A percentile compares a stretch with the other conserved stretches of the same genome.
Conservation (phyloP, 1,140 invertebrate genomes). For the Pseudomyrmex flavicornis region DNA sequence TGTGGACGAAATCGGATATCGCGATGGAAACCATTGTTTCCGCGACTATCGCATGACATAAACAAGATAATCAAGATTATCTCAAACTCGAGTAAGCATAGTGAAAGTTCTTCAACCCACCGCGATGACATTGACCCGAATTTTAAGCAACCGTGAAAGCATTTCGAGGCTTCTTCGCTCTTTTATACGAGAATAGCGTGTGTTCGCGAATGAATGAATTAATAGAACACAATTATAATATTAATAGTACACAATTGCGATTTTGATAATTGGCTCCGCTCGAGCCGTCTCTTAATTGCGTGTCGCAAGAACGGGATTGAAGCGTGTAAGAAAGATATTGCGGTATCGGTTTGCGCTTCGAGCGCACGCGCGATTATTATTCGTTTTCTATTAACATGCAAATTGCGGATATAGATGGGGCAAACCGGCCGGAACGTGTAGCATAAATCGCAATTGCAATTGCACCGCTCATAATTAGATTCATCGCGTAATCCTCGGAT, state of each 20-base stretch:
- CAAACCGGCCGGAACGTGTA: slow-evolving; percentile 8
- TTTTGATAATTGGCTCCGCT: neutral
- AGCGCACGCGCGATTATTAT: slow-evolving; percentile 48
- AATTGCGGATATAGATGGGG: slow-evolving; percentile 15
- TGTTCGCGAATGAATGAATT: neutral
- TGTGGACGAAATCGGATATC: neutral
- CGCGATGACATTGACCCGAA: slow-evolving; percentile 58
- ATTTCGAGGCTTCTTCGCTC: neutral
- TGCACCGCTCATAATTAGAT: slow-evolving; percentile 52
- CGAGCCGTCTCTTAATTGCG: neutral
- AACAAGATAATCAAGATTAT: slow-evolving; percentile 48
- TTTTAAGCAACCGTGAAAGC: slow-evolving; percentile 61
- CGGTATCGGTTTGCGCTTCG: slow-evolving; percentile 13
- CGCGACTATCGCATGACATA: slow-evolving; percentile 8
- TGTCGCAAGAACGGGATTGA: neutral
- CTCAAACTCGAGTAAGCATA: slow-evolving; percentile 24
- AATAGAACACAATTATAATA: neutral
- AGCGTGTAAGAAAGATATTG: neutral
- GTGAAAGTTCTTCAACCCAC: slow-evolving; percentile 62
- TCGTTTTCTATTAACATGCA: slow-evolving; percentile 61
- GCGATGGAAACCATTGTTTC: slow-evolving; percentile 12
- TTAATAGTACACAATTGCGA: too few relatives aligned
- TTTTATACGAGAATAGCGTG: slow-evolving; percentile 1
- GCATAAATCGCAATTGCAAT: slow-evolving; percentile 50
- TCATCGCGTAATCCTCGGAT: slow-evolving; percentile 52